Evolutionary conservation across 2,113 vertebrate genomes (phyloP), one percentile per base, ranked within the genome.

Genomic region (Cinclus cinclus): DNA sequence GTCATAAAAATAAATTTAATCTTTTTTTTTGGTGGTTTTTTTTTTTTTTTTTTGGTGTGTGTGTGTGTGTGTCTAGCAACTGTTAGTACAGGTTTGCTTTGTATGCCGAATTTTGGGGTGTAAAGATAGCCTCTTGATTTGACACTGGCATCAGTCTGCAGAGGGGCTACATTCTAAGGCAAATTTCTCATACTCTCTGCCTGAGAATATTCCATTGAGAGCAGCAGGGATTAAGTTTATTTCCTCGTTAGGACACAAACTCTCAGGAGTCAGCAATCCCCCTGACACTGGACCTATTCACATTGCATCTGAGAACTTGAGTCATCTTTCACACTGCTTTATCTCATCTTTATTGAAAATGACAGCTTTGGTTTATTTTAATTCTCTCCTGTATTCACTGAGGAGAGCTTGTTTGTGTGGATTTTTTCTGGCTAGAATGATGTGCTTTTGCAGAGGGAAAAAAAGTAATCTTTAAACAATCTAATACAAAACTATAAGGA

Each of bases 281-380:
- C n/a, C n/a, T 67, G 68, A 87, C 42, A 20, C 23, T 39, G 39
- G 24, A 55, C 44, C 19, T n/a, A 39, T 39, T 91, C 68, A 59
- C 13, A 33, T 71, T 59, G 47, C 15, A 8, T 56, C 68, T 74
- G 68, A 84, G 42, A 84, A 50, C 14, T 46, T 77, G 37, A 23
- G 10, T 44, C 4, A 1, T 64, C 44, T 62, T 88, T 92, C 47
- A 47, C 17, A 6, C 47, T 87, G 77, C 18, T 87, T 89, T 91
- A 46, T 89, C 16, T 95, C 59, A 83, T 69, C 52, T 59, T 89
- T 65, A 87, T 63, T 90, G 30, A 79, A 92, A 89, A 59, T 70
- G 42, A 58, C 25, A 27, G 14, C 15, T 68, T 56, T 15, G 9
- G 3, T 24, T 55, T 60, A 10, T 23, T 78, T 67, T 90, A 69